Conservation (phyloP, 2,797 vertebrate species). For the Holocentrus rufus region DNA sequence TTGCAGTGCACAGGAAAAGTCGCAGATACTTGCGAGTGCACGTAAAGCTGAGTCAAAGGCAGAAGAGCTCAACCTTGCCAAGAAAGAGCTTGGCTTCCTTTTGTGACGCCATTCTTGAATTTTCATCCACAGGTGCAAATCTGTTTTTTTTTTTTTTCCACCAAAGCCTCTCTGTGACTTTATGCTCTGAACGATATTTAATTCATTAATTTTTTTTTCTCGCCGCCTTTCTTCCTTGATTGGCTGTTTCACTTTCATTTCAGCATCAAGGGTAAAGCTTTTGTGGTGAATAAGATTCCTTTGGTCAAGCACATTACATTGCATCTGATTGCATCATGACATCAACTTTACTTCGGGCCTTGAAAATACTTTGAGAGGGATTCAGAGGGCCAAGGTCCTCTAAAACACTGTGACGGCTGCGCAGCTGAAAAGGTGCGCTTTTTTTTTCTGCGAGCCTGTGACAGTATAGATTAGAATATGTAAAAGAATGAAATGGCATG, state of each 20-base stretch:
- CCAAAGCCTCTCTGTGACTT: conserved; percentile 8
- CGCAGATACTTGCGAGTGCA: conserved; percentile 41
- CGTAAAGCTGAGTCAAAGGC: conserved; percentile 38
- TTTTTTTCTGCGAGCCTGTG: not conserved
- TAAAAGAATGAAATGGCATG: not conserved
- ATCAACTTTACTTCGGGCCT: conserved; percentile 30
- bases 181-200: not conserved
- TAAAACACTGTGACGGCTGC: conserved; percentile 18
- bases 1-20: conserved; percentile 21
- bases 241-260: conserved; percentile 36
- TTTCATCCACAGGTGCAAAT: conserved; percentile 36
- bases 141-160: too few relatives aligned
- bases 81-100: conserved; percentile 22
- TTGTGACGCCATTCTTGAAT: conserved; percentile 30
- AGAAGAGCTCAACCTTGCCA: conserved; percentile 20
- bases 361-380: conserved; percentile 33
- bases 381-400: conserved; percentile 17
- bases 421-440: conserved; percentile 8
- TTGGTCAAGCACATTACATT: conserved; percentile 39
- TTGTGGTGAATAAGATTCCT: conserved; percentile 34
- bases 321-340: conserved; percentile 56
- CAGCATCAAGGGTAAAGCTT: conserved; percentile 29
- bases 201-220: not conserved
- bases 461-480: conserved; percentile 3
- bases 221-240: not conserved